Evolutionary conservation across 2,113 vertebrate species (phyloP).

Genomic region (Sclerurus mexicanus): DNA sequence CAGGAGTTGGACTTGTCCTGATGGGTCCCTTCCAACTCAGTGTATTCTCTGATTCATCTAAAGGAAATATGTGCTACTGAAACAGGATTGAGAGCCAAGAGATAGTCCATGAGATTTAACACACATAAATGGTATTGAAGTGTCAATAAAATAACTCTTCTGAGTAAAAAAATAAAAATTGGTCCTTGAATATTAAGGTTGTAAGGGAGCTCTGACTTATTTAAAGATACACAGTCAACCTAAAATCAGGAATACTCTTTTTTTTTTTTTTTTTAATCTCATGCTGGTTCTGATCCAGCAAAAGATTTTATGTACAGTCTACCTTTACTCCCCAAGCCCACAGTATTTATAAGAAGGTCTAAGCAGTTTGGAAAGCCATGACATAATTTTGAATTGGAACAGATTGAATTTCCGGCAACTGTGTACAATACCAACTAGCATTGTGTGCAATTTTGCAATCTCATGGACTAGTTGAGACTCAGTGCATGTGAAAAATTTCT

Average conservation of each 20-base stretch:
- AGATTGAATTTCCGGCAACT: background rate
- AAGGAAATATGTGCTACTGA: background rate
- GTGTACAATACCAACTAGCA: background rate
- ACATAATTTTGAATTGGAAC: background rate
- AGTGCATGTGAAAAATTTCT: background rate
- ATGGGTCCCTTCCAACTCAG: too few relatives aligned
- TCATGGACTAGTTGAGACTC: background rate
- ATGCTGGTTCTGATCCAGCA: background rate
- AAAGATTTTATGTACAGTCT: background rate
- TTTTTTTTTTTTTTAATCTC: background rate
- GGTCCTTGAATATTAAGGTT: background rate
- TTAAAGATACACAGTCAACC: background rate
- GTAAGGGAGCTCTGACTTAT: background rate
- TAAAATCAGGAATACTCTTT: background rate
- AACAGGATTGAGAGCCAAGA: background rate
- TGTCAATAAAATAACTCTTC: background rate
- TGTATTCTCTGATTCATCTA: background rate
- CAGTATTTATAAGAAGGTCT: background rate
- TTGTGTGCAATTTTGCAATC: background rate
- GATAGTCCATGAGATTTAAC: background rate
- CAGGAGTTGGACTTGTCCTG: fast-evolving
- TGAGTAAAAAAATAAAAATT: background rate
- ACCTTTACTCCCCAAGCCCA: background rate
- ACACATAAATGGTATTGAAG: fast-evolving
- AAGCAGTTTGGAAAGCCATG: background rate